These are phyloP conservation scores for Dromococcyx pavoninus DNA, from an alignment of 2,797 vertebrate species.

Conservation along the genomic window DNA sequence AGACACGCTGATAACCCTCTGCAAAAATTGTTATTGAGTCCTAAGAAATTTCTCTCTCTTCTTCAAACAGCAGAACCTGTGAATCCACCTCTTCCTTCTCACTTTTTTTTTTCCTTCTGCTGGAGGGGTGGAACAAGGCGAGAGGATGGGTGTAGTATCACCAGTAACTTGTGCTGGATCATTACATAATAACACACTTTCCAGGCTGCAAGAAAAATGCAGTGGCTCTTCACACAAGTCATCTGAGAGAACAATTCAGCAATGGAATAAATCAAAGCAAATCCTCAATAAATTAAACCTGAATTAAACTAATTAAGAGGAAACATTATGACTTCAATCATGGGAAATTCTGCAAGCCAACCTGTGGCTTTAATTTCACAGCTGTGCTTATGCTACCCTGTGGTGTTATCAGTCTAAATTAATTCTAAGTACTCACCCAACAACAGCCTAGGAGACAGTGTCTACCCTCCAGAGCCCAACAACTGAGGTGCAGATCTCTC, in stretches of 20 bases:
- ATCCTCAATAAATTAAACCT: slow-evolving; percentile 51
- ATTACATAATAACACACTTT: background rate
- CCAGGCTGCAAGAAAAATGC: background rate
- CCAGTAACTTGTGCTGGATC: background rate
- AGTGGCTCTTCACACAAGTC: background rate
- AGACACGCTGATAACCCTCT: rapidly evolving
- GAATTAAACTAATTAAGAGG: slow-evolving; percentile 65
- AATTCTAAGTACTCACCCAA: background rate
- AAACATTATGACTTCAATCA: slow-evolving; percentile 47
- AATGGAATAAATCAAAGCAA: slow-evolving; percentile 52
- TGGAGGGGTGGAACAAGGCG: background rate
- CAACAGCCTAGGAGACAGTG: background rate
- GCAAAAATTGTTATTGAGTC: background rate
- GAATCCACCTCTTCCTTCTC: background rate
- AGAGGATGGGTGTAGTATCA: background rate
- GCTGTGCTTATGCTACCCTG: slow-evolving; percentile 36
- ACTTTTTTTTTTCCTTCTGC: too few species aligned
- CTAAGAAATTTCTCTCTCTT: background rate
- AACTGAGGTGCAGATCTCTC: background rate
- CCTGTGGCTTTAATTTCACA: slow-evolving; percentile 63
- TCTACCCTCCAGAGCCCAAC: background rate
- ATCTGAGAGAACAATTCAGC: background rate
- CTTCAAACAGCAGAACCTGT: background rate
- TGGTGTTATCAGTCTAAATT: slow-evolving; percentile 17
- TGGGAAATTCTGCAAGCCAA: slow-evolving; percentile 20